phyloP scores from a whole-genome alignment of 2,888 invertebrate genomes.

The Eristalis tenax region DNA sequence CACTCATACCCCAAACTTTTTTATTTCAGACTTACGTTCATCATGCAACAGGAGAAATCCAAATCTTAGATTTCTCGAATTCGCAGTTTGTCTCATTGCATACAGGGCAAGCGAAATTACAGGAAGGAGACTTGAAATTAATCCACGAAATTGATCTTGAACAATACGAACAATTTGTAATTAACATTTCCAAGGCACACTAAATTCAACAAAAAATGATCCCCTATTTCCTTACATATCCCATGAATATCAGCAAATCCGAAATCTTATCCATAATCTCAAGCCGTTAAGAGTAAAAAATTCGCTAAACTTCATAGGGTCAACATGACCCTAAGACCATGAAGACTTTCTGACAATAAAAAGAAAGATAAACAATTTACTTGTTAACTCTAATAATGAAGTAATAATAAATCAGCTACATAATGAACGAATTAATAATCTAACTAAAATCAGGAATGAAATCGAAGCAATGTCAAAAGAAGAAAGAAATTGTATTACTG shows the following conservation, averaged over 20 bases:
- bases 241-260: constrained; percentile 3
- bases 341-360: too few species aligned
- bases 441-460: too few species aligned
- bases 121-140: neutral
- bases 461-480: too few species aligned
- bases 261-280: too few species aligned
- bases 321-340: too few species aligned
- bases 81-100: constrained; percentile 19
- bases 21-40: constrained; percentile 13
- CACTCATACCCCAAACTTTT: neutral
- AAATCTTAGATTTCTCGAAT: constrained; percentile 21
- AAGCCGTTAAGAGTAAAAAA: too few species aligned
- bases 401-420: too few species aligned
- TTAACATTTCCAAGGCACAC: neutral
- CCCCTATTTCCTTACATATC: constrained; percentile 21
- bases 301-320: too few species aligned
- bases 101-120: constrained; percentile 20
- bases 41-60: constrained; percentile 22
- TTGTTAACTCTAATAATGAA: too few species aligned
- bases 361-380: too few species aligned
- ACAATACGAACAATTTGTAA: constrained; percentile 16
- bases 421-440: too few species aligned
- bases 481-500: too few species aligned
- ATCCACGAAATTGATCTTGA: constrained; percentile 59
- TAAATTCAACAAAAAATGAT: constrained; percentile 9